Evolutionary conservation across 2,888 invertebrate species (phyloP), one percentile per base, ranked within the genome.

Genomic region (Drosophila vallismaia): DNA sequence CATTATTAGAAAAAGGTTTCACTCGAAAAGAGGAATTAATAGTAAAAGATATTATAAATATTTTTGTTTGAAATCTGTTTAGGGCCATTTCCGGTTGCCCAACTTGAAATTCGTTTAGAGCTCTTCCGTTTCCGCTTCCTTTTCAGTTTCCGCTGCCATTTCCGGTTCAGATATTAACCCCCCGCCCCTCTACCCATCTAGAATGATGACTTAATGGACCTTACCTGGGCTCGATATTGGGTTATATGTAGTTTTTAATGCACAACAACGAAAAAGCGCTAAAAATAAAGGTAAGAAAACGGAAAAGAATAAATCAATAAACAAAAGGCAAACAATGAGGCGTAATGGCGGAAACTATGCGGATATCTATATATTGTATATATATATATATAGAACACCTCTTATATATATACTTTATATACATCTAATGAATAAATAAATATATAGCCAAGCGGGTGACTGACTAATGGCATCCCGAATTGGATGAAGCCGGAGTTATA

Each of bases 261-360:
- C 62, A 84, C 84, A 86, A 86, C 75, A 71, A 72, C 64, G 77
- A 80, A 58, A 64, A 69, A 58, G 51, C 59, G 45, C 50, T 49
- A 64, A 59, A 59, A 56, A 54, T 56, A 40, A 58, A 77, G 28
- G 45, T 36, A 53, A 53, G 28, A 53, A 50, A 40, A 66, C 40
- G 28, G 60, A 36, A 42, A 38, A 0, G 56, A 66, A 71, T 71
- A 54, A 66, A 63, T 64, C 55, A 71, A 64, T 54, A 62, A 62
- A 46, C 45, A 46, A 55, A 70, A 63, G 63, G 40, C 50, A 60
- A 60, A 66, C 26, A 54, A 71, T 49, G 14, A 40, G 36, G 53
- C 33, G 28, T 46, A 9, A 38, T 46, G 9, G 60, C 40, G 48
- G 40, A 68, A 63, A 66, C 67, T 66, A 68, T 68, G 46, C 48